A percentile compares a stretch with the other conserved stretches of the same genome.
These are phyloP conservation scores for Idris sp. DNA, from an alignment of 1,140 invertebrate species.

Conservation along the genomic window DNA sequence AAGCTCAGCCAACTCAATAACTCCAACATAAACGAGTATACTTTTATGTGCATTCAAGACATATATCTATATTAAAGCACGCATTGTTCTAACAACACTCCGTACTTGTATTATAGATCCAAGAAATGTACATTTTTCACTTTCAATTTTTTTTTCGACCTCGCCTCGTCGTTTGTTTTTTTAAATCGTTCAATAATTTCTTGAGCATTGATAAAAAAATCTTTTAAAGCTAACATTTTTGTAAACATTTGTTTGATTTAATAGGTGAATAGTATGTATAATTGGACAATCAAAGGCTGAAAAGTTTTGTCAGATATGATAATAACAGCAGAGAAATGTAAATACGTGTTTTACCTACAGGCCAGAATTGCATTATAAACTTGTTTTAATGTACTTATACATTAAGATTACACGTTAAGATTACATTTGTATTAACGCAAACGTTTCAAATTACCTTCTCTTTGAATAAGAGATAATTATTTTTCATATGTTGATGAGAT, in stretches of 20 bases:
- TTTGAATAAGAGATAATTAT: slow-evolving; percentile 1
- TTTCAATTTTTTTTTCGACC: slow-evolving; percentile 10
- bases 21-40: slow-evolving; percentile 33
- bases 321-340: slow-evolving; percentile 17
- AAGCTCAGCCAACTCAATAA: slow-evolving; percentile 33
- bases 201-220: too few species aligned
- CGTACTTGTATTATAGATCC: slow-evolving; percentile 22
- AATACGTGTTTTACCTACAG: not conserved
- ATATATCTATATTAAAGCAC: slow-evolving; percentile 42
- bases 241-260: too few species aligned
- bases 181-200: slow-evolving; percentile 11
- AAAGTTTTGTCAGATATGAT: slow-evolving; percentile 9
- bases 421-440: not conserved
- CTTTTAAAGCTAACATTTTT: too few species aligned
- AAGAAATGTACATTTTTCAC: slow-evolving; percentile 33
- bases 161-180: not conserved
- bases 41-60: slow-evolving; percentile 38
- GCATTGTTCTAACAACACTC: slow-evolving; percentile 52
- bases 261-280: too few species aligned
- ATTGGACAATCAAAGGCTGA: not conserved
- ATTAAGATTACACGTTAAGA: too few species aligned
- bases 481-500: slow-evolving; percentile 4
- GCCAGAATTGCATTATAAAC: slow-evolving; percentile 7
- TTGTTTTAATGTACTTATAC: slow-evolving; percentile 9
- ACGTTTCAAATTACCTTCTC: slow-evolving; percentile 10